A percentile compares a stretch with the other conserved stretches of the same genome.
phyloP scores from a whole-genome alignment of 2,797 vertebrate genomes.

The Siniperca undulata region DNA sequence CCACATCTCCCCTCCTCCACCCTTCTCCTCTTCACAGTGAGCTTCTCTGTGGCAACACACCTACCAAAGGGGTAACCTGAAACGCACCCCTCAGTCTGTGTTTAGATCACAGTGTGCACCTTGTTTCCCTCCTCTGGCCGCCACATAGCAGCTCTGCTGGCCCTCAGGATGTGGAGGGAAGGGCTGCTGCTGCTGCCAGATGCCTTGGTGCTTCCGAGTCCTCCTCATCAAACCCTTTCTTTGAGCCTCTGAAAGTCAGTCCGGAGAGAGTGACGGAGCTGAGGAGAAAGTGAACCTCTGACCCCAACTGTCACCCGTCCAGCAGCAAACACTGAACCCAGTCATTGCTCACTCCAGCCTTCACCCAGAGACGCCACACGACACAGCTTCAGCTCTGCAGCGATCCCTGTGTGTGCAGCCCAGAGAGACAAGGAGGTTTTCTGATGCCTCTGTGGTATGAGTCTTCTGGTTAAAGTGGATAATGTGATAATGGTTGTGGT shows the following conservation, averaged over 20 bases:
- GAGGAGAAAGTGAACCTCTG: slow-evolving; percentile 70
- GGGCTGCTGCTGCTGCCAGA: slow-evolving; percentile 70
- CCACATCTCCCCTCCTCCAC: slow-evolving; percentile 47
- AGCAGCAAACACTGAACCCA: slow-evolving; percentile 73
- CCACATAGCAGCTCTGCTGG: slow-evolving; percentile 73
- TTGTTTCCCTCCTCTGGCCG: slow-evolving; percentile 80
- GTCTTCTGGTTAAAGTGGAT: slow-evolving; percentile 37
- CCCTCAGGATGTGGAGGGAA: slow-evolving; percentile 83
- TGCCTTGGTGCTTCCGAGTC: slow-evolving; percentile 73
- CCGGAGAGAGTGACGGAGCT: slow-evolving; percentile 50
- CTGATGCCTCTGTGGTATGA: slow-evolving; percentile 39
- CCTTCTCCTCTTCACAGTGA: slow-evolving; percentile 70
- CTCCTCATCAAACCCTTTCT: slow-evolving; percentile 71
- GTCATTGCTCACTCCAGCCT: slow-evolving; percentile 55
- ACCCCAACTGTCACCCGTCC: slow-evolving; percentile 75
- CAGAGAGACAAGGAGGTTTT: slow-evolving; percentile 26
- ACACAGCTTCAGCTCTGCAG: slow-evolving; percentile 45
- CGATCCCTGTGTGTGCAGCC: slow-evolving; percentile 27
- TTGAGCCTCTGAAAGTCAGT: slow-evolving; percentile 68
- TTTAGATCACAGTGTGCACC: slow-evolving; percentile 84
- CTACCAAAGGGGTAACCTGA: slow-evolving; percentile 74
- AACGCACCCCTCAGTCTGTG: slow-evolving; percentile 44
- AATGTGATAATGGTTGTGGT: slow-evolving; percentile 46
- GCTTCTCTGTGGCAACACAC: slow-evolving; percentile 73
- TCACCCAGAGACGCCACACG: slow-evolving; percentile 40